phyloP scores from a whole-genome alignment of 53 echinoderm and acorn worm species.

The Temnopleurus reevesii region DNA sequence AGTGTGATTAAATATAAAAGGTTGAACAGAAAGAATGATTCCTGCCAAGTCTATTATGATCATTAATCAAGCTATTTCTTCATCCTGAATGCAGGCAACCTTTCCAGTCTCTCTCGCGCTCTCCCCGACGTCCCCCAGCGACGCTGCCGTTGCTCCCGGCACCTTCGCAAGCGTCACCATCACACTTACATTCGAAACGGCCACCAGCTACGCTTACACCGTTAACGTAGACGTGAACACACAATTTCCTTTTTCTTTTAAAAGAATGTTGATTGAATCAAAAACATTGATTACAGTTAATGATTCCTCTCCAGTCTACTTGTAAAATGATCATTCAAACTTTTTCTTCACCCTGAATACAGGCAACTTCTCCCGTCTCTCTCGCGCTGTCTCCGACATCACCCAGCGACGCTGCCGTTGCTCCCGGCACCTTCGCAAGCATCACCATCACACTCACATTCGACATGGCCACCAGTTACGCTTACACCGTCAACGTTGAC shows the following conservation, averaged over 20 bases:
- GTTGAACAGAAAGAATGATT: too few relatives aligned
- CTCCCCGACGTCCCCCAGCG: conserved; percentile 3
- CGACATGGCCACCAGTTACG: conserved; percentile 39
- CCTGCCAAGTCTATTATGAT: too few relatives aligned
- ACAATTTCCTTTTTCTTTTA: too few relatives aligned
- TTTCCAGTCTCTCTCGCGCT: not conserved
- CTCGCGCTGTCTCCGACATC: conserved; percentile 16
- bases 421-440: not conserved
- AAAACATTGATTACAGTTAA: too few relatives aligned
- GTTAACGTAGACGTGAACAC: conserved; percentile 53
- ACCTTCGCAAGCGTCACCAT: conserved; percentile 8
- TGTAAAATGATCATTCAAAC: too few relatives aligned
- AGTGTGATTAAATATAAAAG: too few relatives aligned
- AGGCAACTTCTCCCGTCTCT: not conserved
- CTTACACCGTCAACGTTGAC: conserved; percentile 30
- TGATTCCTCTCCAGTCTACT: too few relatives aligned
- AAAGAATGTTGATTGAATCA: too few relatives aligned
- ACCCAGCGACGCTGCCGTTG: not conserved
- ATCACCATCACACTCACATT: conserved; percentile 45
- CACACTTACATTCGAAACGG: conserved; percentile 33
- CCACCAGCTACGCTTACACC: conserved; percentile 46
- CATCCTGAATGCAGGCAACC: too few relatives aligned
- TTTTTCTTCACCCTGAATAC: not conserved
- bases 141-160: not conserved
- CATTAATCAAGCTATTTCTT: too few relatives aligned